These are phyloP conservation scores for Papilio polytes DNA, from an alignment of 1,140 invertebrate species.

Conservation along the genomic window DNA sequence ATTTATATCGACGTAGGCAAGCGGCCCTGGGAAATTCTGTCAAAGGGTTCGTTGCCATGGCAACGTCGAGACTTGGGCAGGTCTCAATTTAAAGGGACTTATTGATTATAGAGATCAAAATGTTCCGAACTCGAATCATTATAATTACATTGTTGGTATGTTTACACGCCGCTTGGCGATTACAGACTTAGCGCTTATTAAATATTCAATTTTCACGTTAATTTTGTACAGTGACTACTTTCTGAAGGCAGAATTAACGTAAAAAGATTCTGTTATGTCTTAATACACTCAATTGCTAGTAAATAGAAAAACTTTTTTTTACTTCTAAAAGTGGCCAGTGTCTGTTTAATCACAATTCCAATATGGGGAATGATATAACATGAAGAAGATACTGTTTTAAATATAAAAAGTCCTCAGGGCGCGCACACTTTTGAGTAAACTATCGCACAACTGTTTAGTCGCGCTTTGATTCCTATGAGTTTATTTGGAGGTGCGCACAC, in stretches of 20 bases:
- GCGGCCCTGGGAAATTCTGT: conserved; percentile 43
- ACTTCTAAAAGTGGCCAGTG: too few relatives aligned
- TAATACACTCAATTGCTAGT: too few relatives aligned
- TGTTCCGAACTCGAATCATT: conserved; percentile 52
- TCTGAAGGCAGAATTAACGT: not conserved
- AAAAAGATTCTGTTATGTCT: not conserved
- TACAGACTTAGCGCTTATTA: not conserved
- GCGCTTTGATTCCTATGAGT: too few relatives aligned
- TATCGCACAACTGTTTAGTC: too few relatives aligned
- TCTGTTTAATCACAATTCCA: too few relatives aligned
- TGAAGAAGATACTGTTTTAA: too few relatives aligned
- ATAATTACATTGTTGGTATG: conserved; percentile 46
- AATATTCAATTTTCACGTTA: not conserved
- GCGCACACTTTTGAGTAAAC: too few relatives aligned
- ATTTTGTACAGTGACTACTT: not conserved
- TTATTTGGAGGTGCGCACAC: too few relatives aligned
- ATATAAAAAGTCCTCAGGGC: too few relatives aligned
- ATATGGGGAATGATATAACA: too few relatives aligned
- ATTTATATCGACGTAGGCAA: conserved; percentile 14
- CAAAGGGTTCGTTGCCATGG: conserved; percentile 72
- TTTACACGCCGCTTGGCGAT: not conserved
- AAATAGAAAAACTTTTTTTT: too few relatives aligned
- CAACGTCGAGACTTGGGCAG: conserved; percentile 58
- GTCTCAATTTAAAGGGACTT: conserved; percentile 65
- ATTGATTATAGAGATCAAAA: conserved; percentile 71